Evolutionary conservation across 1,140 invertebrate species (phyloP), one percentile per base, ranked within the genome.

Genomic region (Drosophila tsacasi): DNA sequence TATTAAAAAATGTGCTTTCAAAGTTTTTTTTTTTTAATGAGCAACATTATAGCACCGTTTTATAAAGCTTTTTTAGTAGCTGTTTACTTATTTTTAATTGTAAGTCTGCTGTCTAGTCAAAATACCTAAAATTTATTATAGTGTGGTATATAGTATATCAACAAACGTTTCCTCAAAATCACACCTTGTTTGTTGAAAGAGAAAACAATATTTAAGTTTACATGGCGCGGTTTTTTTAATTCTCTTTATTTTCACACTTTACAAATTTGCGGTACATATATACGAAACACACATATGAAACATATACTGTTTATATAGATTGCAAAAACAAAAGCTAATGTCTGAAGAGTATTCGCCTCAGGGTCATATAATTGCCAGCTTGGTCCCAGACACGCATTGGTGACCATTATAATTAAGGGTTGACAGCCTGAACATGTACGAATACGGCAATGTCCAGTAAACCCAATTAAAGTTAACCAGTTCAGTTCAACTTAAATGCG

Each of bases 361-460:
- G 25, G 64, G 64, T 47, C 49, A 46, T 30, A n/a, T 52, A 42
- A 42, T 44, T 30, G 23, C 23, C 47, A 39, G 27, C 19, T 30
- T 30, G 37, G 37, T 23, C 39, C n/a, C 68, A 52, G 68, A 73
- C 55, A 74, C 71, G 71, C 71, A 61, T 73, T 73, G 71, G 7
- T 37, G 57, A 27, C 12, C 71, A 37, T 25, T 73, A 30, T 74
- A 74, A 74, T 74, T 61, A 42, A 61, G 44, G 68, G 67, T 61
- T 59, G 23, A 23, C 37, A 27, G 30, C 21, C 21, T 37, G 30
- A 25, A 40, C 40, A 50, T 25, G 30, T 30, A 55, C 13, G 32
- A 10, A 17, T 30, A 54, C n/a, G 65, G 17, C n/a, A 40, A 58
- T 37, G 66, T 50, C 52, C 69, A 59, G 52, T 19, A 37, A 69